Conservation (phyloP, 2,113 vertebrate genomes). For the Eubucco bourcierii region DNA sequence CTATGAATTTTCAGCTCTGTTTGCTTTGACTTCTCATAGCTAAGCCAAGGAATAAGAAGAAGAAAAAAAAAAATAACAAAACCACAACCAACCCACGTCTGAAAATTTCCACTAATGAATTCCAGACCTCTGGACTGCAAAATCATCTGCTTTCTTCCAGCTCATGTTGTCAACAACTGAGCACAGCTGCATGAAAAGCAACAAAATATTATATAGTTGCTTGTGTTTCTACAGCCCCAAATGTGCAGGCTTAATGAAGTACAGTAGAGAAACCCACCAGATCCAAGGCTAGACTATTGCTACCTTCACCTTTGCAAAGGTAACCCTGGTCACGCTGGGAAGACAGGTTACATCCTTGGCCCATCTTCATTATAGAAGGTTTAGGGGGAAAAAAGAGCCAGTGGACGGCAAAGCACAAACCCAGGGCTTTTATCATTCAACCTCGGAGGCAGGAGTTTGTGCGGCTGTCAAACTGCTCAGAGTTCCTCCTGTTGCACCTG, state of each 20-base stretch:
- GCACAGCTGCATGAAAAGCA: conserved; percentile 50
- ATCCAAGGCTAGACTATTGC: background rate
- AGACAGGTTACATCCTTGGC: background rate
- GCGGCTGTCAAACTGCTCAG: background rate
- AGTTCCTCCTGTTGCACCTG: background rate
- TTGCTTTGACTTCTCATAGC: conserved; percentile 61
- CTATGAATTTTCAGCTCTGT: conserved; percentile 47
- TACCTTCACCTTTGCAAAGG: background rate
- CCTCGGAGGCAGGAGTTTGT: background rate
- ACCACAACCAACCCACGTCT: conserved; percentile 5
- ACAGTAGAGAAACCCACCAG: background rate
- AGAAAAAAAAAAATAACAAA: background rate
- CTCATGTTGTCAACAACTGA: conserved; percentile 61
- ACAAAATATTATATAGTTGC: conserved; percentile 30
- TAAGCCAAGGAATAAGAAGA: conserved; percentile 19
- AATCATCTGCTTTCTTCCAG: conserved; percentile 50
- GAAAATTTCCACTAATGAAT: conserved; percentile 70
- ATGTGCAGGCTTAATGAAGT: background rate
- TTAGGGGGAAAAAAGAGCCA: background rate
- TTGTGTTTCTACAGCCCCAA: background rate
- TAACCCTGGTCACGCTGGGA: background rate
- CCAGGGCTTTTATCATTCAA: background rate
- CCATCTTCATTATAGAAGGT: background rate
- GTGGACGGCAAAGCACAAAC: background rate
- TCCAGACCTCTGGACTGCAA: conserved; percentile 61